phyloP scores from a whole-genome alignment of 2,888 invertebrate genomes.

The Melikaiella ostensackeni region DNA sequence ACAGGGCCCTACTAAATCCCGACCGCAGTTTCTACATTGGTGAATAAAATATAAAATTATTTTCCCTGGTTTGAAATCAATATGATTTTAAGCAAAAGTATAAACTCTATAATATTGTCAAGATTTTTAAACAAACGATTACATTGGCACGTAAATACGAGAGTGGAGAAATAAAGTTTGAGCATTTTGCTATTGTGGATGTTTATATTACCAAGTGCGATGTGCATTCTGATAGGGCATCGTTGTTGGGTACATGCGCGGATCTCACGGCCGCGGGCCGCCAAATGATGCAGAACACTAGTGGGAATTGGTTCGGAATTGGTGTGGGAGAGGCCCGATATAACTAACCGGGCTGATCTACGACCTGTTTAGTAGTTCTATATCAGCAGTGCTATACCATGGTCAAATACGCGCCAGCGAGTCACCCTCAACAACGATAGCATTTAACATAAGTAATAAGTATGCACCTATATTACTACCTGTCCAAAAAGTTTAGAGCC shows the following conservation, averaged over 20 bases:
- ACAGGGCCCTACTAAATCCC: too few species aligned
- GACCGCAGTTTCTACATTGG: too few species aligned
- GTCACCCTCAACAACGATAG: conserved; percentile 47
- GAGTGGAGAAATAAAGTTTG: conserved; percentile 49
- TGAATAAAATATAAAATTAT: too few species aligned
- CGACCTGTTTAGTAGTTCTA: conserved; percentile 77
- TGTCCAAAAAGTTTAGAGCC: too few species aligned
- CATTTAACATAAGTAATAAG: conserved; percentile 50
- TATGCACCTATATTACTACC: conserved; percentile 28
- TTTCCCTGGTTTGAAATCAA: background rate
- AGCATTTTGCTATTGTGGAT: conserved; percentile 42
- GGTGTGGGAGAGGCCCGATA: conserved; percentile 60
- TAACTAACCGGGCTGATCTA: conserved; percentile 76
- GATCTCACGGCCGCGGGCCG: conserved; percentile 74
- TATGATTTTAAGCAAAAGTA: background rate
- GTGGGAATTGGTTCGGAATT: conserved; percentile 73
- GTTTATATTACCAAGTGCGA: conserved; percentile 47
- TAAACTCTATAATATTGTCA: background rate
- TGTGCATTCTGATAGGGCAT: conserved; percentile 63
- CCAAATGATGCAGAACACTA: conserved; percentile 77
- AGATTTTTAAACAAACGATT: conserved; percentile 5
- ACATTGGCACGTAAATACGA: conserved; percentile 50
- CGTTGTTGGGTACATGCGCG: conserved; percentile 64
- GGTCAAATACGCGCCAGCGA: conserved; percentile 56
- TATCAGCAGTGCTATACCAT: conserved; percentile 68